Evolutionary conservation across 2,113 vertebrate species (phyloP).

Genomic region (Neolamprologus modestus): DNA sequence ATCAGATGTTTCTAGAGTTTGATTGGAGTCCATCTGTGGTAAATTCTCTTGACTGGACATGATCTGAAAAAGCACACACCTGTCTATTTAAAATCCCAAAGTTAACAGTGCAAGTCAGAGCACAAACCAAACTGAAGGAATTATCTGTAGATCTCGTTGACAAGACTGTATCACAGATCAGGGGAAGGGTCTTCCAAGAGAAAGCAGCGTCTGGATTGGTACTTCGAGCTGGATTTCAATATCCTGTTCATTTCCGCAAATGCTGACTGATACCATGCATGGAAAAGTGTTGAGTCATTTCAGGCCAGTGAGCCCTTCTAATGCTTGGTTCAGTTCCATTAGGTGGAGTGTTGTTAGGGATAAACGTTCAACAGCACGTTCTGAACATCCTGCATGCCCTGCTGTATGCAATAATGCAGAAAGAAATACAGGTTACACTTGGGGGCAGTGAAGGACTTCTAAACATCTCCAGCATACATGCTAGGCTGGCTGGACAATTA

Average conservation of each 20-base stretch:
- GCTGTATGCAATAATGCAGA: not conserved
- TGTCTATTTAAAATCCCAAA: not conserved
- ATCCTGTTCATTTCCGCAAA: not conserved
- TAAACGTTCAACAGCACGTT: not conserved
- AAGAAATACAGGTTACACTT: not conserved
- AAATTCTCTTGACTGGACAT: not conserved
- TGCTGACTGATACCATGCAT: not conserved
- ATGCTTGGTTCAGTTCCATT: not conserved
- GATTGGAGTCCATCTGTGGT: not conserved
- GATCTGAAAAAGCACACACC: not conserved
- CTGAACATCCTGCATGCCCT: not conserved
- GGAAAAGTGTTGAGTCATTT: not conserved
- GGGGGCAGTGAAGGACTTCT: not conserved
- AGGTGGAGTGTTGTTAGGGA: not conserved
- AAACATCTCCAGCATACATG: not conserved
- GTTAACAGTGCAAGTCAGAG: not conserved
- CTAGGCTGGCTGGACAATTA: not conserved
- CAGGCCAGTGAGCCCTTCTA: not conserved
- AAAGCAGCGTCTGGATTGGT: not conserved
- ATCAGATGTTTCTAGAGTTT: not conserved
- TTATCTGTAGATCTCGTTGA: not conserved
- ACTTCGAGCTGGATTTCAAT: not conserved
- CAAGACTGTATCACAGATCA: not conserved
- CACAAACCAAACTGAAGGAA: not conserved
- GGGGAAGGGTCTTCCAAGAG: not conserved